phyloP scores from a whole-genome alignment of 1,140 invertebrate genomes.

The Drosophila rufa region DNA sequence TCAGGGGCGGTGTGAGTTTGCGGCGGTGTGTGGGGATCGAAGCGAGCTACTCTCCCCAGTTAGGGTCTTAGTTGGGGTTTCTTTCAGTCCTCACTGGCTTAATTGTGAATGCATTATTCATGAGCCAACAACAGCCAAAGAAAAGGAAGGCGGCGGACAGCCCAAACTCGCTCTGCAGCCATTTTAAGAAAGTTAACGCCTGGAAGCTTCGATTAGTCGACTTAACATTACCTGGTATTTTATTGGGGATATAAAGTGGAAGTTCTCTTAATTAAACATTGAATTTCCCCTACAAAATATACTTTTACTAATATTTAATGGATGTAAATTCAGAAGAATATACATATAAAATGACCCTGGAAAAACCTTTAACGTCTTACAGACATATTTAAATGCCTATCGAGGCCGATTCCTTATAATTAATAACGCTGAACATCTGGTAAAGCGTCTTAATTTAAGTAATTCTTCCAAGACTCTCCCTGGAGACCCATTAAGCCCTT shows the following conservation, averaged over 20 bases:
- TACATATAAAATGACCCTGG: too few relatives aligned
- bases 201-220: background rate
- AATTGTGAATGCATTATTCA: slow-evolving; percentile 83
- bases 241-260: background rate
- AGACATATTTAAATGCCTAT: background rate
- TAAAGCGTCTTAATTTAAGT: background rate
- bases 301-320: too few relatives aligned
- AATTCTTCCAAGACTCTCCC: background rate
- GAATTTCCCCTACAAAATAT: too few relatives aligned
- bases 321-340: too few relatives aligned
- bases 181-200: slow-evolving; percentile 18
- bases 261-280: too few relatives aligned
- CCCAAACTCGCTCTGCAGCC: slow-evolving; percentile 26
- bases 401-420: too few relatives aligned
- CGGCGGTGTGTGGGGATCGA: slow-evolving; percentile 6
- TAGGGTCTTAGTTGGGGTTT: slow-evolving; percentile 43
- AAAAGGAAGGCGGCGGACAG: slow-evolving; percentile 25
- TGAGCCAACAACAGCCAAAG: slow-evolving; percentile 55
- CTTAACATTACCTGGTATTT: slow-evolving; percentile 1
- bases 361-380: too few relatives aligned
- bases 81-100: slow-evolving; percentile 59
- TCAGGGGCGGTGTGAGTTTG: background rate
- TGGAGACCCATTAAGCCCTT: background rate
- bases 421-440: background rate
- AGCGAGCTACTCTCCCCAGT: slow-evolving; percentile 22